These are phyloP conservation scores for Hipposideros armiger DNA, from an alignment of 2,113 vertebrate species.

Conservation along the genomic window DNA sequence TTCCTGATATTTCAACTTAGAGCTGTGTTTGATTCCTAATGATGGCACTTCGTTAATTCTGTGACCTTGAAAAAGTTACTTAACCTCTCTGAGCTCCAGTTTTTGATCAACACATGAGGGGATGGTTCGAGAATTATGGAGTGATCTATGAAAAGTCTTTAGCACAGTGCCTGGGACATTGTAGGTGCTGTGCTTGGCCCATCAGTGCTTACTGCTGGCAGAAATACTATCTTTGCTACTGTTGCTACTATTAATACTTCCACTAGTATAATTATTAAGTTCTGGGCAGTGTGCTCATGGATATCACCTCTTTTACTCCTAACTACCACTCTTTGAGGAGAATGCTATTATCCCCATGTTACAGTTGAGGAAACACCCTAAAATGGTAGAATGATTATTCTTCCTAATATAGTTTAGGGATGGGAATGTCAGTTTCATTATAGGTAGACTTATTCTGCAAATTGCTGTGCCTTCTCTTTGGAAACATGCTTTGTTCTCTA, in stretches of 20 bases:
- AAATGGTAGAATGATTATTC: not conserved
- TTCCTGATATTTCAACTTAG: not conserved
- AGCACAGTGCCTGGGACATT: not conserved
- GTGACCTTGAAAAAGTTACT: not conserved
- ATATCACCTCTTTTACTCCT: not conserved
- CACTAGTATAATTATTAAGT: fast-evolving
- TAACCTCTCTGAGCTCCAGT: not conserved
- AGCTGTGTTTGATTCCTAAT: not conserved
- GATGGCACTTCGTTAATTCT: not conserved
- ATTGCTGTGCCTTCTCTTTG: not conserved
- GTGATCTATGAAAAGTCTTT: not conserved
- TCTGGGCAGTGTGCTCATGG: fast-evolving
- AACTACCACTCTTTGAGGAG: not conserved
- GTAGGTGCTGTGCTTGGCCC: not conserved
- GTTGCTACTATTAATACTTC: fast-evolving
- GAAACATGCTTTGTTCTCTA: slow-evolving; percentile 5
- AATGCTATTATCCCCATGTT: not conserved
- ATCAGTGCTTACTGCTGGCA: fast-evolving
- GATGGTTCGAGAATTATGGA: not conserved
- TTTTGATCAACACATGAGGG: not conserved
- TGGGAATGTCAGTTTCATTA: slow-evolving; percentile 1
- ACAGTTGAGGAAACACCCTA: not conserved
- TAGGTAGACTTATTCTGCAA: not conserved
- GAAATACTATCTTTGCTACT: not conserved
- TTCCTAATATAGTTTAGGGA: not conserved